Evolutionary conservation across 2,797 vertebrate species (phyloP).

Genomic region (Nyctalus aviator): DNA sequence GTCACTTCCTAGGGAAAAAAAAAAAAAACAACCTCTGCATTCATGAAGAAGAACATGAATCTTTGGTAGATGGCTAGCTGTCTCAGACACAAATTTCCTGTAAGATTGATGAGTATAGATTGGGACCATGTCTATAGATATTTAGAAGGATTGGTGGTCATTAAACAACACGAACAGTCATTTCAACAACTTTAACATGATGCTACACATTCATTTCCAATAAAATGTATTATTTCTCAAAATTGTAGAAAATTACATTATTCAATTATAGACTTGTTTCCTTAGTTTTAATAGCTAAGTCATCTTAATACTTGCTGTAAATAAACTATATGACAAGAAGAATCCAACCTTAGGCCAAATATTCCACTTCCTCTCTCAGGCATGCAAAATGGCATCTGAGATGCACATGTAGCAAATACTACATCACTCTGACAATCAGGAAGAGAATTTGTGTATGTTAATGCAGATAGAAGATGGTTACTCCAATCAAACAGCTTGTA

Average conservation of each 20-base stretch:
- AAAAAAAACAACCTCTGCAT: neutral
- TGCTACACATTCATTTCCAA: no score
- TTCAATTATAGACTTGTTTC: neutral
- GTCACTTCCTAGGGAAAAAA: neutral
- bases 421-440: neutral
- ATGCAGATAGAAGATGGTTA: neutral
- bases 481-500: neutral
- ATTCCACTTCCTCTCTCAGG: neutral
- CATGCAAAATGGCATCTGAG: neutral
- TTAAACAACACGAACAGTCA: neutral
- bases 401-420: neutral
- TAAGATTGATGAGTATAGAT: neutral
- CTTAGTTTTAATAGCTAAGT: conserved; percentile 8
- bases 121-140: neutral
- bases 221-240: conserved; percentile 46
- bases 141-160: neutral
- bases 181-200: conserved; percentile 34
- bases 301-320: conserved; percentile 15
- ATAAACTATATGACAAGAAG: neutral
- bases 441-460: neutral
- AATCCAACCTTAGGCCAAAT: neutral
- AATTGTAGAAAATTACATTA: neutral
- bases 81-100: neutral
- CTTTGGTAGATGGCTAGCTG: neutral
- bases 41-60: neutral